These are phyloP conservation scores for Caenorhabditis sinica DNA, from an alignment of 2,888 invertebrate species.

Conservation along the genomic window DNA sequence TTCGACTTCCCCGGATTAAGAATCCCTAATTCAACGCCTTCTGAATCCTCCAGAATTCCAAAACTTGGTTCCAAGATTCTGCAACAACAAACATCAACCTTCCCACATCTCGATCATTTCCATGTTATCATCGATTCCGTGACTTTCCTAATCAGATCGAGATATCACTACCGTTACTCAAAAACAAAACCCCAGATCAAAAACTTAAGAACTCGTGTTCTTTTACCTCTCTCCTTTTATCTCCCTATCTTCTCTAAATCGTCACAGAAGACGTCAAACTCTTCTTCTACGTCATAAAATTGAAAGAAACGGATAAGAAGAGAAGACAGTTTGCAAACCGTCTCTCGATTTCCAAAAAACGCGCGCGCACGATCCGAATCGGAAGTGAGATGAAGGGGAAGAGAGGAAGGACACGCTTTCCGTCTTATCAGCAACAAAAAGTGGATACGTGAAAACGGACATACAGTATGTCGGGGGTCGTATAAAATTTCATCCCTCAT, in stretches of 20 bases:
- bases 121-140: neutral
- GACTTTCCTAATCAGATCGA: neutral
- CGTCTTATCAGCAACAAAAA: neutral
- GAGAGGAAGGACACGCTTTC: neutral
- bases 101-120: conserved; percentile 1
- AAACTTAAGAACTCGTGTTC: conserved; percentile 38
- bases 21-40: neutral
- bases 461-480: neutral
- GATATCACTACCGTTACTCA: neutral
- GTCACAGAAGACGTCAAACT: neutral
- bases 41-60: neutral
- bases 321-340: conserved; percentile 22
- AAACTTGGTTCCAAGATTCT: neutral
- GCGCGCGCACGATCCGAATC: neutral
- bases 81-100: neutral
- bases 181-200: conserved; percentile 2
- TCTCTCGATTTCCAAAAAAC: conserved; percentile 37
- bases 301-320: neutral
- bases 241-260: neutral
- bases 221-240: neutral
- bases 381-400: neutral
- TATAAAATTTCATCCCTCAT: conserved; percentile 25
- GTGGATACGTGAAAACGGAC: neutral
- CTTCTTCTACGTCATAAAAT: conserved; percentile 19
- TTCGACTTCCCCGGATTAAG: too few relatives aligned